These are phyloP conservation scores for Bufo gargarizans DNA, from an alignment of 2,113 vertebrate species.

Conservation along the genomic window DNA sequence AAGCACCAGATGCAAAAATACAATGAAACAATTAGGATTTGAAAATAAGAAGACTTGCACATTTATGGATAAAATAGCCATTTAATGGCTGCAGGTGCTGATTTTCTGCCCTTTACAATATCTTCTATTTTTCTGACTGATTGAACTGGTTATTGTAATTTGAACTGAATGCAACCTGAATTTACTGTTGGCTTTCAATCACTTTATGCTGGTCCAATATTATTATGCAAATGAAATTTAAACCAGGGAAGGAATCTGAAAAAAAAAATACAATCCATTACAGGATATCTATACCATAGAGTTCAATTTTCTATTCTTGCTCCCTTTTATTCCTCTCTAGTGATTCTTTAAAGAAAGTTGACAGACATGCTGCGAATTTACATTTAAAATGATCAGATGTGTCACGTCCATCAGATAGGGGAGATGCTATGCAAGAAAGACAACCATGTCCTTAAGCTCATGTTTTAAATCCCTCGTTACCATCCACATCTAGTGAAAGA, in stretches of 20 bases:
- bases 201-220: conserved; percentile 53
- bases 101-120: conserved; percentile 19
- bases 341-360: conserved; percentile 56
- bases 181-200: conserved; percentile 49
- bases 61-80: conserved; percentile 24
- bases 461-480: conserved; percentile 56
- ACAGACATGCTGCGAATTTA: conserved; percentile 57
- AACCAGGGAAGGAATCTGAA: conserved; percentile 47
- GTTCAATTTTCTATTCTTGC: conserved; percentile 57
- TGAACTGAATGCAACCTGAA: conserved; percentile 41
- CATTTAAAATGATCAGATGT: conserved; percentile 59
- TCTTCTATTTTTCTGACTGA: conserved; percentile 46
- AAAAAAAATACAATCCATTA: conserved; percentile 54
- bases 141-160: conserved; percentile 56
- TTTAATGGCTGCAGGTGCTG: conserved; percentile 42
- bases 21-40: conserved; percentile 20
- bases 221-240: conserved; percentile 59
- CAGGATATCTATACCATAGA: conserved; percentile 56
- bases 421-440: conserved; percentile 46
- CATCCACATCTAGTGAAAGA: conserved; percentile 39
- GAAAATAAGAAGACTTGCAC: conserved; percentile 10
- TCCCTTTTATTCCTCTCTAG: conserved; percentile 55
- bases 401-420: conserved; percentile 55
- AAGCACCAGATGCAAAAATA: not conserved
- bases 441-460: conserved; percentile 52